Evolutionary conservation across 2,888 invertebrate species (phyloP).

Genomic region (Pandemis heparana): DNA sequence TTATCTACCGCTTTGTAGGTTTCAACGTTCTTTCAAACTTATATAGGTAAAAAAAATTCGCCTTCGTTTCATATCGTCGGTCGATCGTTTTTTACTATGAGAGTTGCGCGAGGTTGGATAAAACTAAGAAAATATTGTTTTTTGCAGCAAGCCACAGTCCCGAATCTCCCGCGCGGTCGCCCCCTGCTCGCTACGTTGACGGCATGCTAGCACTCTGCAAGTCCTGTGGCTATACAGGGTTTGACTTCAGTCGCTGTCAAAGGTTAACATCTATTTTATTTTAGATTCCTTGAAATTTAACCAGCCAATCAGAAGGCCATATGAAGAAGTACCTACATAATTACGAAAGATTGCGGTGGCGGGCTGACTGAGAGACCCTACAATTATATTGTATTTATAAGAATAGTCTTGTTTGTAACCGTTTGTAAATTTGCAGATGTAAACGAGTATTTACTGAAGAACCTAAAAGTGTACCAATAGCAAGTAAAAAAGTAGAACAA

Average conservation of each 20-base stretch:
- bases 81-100: no score
- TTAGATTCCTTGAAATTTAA: background rate
- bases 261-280: constrained; percentile 65
- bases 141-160: constrained; percentile 69
- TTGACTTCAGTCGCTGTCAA: constrained; percentile 92
- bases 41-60: no score
- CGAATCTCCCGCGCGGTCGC: constrained; percentile 84
- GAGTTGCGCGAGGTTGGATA: no score
- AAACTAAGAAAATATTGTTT: background rate
- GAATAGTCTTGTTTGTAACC: constrained; percentile 16
- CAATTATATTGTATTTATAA: background rate
- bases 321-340: background rate
- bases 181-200: constrained; percentile 87
- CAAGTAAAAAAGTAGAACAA: constrained; percentile 78
- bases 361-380: background rate
- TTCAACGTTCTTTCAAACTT: no score
- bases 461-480: constrained; percentile 86
- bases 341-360: background rate
- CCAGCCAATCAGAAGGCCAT: background rate
- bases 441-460: constrained; percentile 89
- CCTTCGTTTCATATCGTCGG: no score
- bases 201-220: constrained; percentile 93
- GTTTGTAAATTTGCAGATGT: constrained; percentile 77
- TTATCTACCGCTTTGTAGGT: no score
- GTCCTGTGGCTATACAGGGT: constrained; percentile 92